phyloP scores from a whole-genome alignment of 2,888 invertebrate species.

The Nemotelus pantherinus region DNA sequence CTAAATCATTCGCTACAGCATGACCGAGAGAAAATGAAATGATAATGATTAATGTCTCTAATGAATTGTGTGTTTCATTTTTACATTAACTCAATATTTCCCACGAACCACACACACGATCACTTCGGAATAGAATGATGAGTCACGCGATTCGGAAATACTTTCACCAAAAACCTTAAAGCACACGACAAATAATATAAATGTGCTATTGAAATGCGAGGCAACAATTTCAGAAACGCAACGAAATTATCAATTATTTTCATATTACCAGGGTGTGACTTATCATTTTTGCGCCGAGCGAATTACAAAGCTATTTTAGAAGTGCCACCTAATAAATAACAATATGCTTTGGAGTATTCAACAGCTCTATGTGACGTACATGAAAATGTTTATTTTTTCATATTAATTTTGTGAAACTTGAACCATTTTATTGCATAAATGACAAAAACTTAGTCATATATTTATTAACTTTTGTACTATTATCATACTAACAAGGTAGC shows the following conservation, averaged over 20 bases:
- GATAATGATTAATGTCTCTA: conserved; percentile 34
- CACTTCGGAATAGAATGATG: conserved; percentile 20
- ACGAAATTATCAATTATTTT: not conserved
- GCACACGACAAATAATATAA: not conserved
- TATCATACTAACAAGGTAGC: conserved; percentile 21
- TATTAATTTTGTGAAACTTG: too few relatives aligned
- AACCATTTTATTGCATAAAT: too few relatives aligned
- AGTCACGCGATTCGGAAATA: conserved; percentile 20
- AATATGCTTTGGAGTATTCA: not conserved
- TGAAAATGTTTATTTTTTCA: too few relatives aligned
- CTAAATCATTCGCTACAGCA: conserved; percentile 39
- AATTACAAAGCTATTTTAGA: conserved; percentile 24
- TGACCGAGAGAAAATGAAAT: conserved; percentile 28
- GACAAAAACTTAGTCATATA: too few relatives aligned
- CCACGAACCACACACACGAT: not conserved
- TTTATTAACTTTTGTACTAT: too few relatives aligned
- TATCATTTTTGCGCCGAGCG: conserved; percentile 21
- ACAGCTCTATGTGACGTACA: too few relatives aligned
- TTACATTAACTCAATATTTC: conserved; percentile 33
- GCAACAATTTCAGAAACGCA: not conserved
- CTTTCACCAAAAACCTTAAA: not conserved
- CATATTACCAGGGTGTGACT: conserved; percentile 8
- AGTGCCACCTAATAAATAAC: conserved; percentile 25
- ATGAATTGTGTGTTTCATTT: conserved; percentile 35
- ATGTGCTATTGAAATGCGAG: not conserved